Conservation (phyloP, 2,113 vertebrate species). For the Varanus salvator region DNA sequence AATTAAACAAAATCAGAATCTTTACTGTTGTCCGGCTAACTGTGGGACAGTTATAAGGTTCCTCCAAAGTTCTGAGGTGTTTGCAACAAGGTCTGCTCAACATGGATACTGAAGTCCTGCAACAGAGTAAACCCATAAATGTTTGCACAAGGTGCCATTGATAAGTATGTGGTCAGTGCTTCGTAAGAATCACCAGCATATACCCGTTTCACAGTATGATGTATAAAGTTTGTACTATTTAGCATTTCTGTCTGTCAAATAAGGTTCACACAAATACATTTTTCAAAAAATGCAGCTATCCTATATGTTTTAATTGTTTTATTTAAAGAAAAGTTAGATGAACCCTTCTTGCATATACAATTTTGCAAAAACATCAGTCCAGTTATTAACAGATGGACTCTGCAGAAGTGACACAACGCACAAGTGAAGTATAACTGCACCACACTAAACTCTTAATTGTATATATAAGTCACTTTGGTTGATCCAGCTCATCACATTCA, state of each 20-base stretch:
- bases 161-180: too few species aligned
- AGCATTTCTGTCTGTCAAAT: neutral
- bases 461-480: neutral
- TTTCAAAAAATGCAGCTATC: neutral
- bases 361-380: neutral
- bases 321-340: constrained; percentile 10
- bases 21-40: too few species aligned
- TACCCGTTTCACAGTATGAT: too few species aligned
- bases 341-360: neutral
- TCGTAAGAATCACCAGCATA: too few species aligned
- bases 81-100: too few species aligned
- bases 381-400: neutral
- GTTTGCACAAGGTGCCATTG: too few species aligned
- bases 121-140: too few species aligned
- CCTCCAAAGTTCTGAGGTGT: too few species aligned
- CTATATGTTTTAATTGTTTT: constrained; percentile 22
- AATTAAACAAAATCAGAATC: too few species aligned
- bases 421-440: neutral
- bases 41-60: too few species aligned
- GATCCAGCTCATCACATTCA: constrained; percentile 1
- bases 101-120: too few species aligned
- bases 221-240: neutral
- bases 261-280: neutral
- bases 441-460: neutral
- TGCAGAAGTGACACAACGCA: neutral